Base-by-base conservation (phyloP, 2,113 vertebrate genomes). In the Cephalopterus ornatus region DNA sequence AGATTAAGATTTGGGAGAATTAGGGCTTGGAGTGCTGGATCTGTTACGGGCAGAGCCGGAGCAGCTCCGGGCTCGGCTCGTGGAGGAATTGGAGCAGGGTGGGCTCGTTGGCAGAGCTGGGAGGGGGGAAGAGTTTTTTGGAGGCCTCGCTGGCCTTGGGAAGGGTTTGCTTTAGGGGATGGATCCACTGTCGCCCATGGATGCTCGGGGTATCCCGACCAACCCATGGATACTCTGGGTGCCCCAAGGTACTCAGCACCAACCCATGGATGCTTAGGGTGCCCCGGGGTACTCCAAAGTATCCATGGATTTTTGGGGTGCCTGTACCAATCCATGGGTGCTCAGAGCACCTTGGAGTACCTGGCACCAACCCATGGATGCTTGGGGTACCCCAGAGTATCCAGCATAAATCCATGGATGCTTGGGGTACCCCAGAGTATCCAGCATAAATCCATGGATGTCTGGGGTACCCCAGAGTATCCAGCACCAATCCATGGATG, bases 181-280 rank as follows among this genome's bases (percentile, higher is more conserved):
- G 70, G 65, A 65, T 18, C 49, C 4, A 0, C n/a, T 2, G 11
- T 35, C 58, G 1, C 5, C 68, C 50, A 0, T 0, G 49, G 65
- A 4, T 49, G 49, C 9, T 49, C 7, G n/a, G 74, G 65, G 74
- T 4, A 2, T 42, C 24, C 71, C 7, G 42, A 9, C 33, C 68
- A 1, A 8, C 2, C 49, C 24, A 3, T 0, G 49, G 77, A 7
- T 18, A 9, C 27, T 50, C 3, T n/a, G n/a, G 10, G 52, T 20
- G 1, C 13, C 49, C 24, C 0, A 13, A n/a, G 33, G 44, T 19
- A 11, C 22, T 14, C 2, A 0, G 16, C 26, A 26, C 47, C 8
- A 0, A 5, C 11, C 78, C 78, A 2, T 4, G 37, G 62, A 10
- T 30, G 6, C 14, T 32, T 32, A 19, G 62, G 62, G 58, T n/a